Conservation (phyloP, 1,140 invertebrate species). For the Muscidifurax raptorellus region DNA sequence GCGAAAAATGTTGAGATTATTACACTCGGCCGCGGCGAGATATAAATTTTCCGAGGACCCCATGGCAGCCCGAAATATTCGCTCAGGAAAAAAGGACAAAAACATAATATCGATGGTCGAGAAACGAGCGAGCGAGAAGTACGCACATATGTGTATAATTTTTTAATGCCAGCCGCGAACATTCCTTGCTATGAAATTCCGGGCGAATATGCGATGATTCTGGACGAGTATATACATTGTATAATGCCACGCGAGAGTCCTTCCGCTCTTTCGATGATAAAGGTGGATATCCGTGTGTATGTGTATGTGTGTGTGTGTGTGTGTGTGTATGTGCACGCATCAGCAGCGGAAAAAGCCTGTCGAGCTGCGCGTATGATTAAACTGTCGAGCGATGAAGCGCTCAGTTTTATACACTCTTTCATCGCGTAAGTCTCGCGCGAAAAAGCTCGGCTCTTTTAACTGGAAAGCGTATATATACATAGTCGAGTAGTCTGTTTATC, state of each 20-base stretch:
- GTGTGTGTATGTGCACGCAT: background rate
- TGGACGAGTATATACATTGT: background rate
- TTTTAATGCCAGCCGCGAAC: background rate
- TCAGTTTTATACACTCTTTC: slow-evolving; percentile 7
- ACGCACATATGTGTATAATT: background rate
- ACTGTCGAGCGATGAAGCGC: slow-evolving; percentile 15
- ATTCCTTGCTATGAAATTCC: background rate
- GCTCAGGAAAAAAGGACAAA: no score
- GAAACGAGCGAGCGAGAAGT: background rate
- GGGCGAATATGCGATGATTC: background rate
- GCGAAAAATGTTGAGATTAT: background rate
- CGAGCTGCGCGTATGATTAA: slow-evolving; percentile 35
- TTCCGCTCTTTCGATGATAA: background rate
- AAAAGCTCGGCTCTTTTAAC: background rate
- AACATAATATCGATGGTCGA: no score
- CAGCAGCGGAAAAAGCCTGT: background rate
- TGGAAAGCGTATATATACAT: background rate
- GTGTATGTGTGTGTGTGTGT: background rate
- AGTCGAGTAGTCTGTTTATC: slow-evolving; percentile 20
- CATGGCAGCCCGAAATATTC: background rate
- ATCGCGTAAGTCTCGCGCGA: background rate
- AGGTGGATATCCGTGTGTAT: background rate
- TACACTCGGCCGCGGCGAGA: background rate
- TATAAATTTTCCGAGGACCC: background rate
- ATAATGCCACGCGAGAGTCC: background rate